Conservation (phyloP, 2,113 vertebrate genomes). For the Archilochus colubris region DNA sequence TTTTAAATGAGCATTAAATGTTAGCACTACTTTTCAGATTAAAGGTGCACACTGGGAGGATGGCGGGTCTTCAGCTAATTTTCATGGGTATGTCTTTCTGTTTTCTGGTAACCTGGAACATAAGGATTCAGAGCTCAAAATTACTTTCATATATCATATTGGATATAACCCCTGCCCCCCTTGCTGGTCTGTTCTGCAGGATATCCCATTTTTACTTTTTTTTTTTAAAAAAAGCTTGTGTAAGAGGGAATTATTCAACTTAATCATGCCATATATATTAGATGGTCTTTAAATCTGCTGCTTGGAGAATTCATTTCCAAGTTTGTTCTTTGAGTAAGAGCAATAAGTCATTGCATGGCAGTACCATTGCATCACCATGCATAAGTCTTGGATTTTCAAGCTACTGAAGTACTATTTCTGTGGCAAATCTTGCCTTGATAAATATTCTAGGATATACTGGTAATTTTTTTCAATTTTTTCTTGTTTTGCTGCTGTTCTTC, state of each 20-base stretch:
- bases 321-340: background rate
- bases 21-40: background rate
- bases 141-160: background rate
- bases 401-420: background rate
- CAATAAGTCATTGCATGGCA: background rate
- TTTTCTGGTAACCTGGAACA: background rate
- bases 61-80: background rate
- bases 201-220: background rate
- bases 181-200: background rate
- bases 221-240: background rate
- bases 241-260: background rate
- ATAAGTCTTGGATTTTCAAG: background rate
- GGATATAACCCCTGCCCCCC: rapidly evolving
- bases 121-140: background rate
- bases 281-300: background rate
- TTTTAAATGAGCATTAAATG: background rate
- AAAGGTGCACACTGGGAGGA: rapidly evolving
- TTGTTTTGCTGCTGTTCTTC: background rate
- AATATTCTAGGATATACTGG: background rate
- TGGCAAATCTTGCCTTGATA: background rate
- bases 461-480: background rate
- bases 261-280: background rate
- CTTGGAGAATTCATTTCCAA: background rate
- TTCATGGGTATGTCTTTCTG: background rate
- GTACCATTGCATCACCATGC: rapidly evolving